Conservation (phyloP, 2,797 vertebrate genomes). For the Sardinella longiceps region DNA sequence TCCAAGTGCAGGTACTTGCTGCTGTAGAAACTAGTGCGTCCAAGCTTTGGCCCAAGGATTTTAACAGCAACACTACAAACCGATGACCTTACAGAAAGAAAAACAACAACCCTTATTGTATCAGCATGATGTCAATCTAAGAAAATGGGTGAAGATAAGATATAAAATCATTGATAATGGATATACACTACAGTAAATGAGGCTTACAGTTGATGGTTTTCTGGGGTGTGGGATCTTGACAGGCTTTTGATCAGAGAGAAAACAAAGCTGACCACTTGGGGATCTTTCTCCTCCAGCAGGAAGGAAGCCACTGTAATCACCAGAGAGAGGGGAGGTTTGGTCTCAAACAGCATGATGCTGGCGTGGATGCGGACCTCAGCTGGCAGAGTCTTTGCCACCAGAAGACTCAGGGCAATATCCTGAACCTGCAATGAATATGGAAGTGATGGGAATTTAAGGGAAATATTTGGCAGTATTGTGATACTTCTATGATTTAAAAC, state of each 20-base stretch:
- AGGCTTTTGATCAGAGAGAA: slow-evolving; percentile 78
- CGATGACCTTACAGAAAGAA: slow-evolving; percentile 67
- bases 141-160: neutral
- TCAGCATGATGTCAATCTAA: neutral
- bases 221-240: slow-evolving; percentile 75
- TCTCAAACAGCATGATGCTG: slow-evolving; percentile 78
- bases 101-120: neutral
- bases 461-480: neutral
- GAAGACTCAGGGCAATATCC: slow-evolving; percentile 75
- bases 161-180: neutral
- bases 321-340: slow-evolving; percentile 77
- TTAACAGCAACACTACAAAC: slow-evolving; percentile 82
- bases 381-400: slow-evolving; percentile 69
- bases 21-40: slow-evolving; percentile 70
- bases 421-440: slow-evolving; percentile 87
- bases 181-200: too few species aligned
- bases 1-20: slow-evolving; percentile 76
- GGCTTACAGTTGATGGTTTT: slow-evolving; percentile 80
- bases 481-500: neutral
- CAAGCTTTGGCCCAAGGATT: slow-evolving; percentile 75
- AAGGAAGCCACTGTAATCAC: slow-evolving; percentile 75
- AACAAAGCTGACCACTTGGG: slow-evolving; percentile 80
- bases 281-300: slow-evolving; percentile 74
- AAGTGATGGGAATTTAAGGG: too few species aligned
- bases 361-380: slow-evolving; percentile 79